Percentiles rank a stretch among this genome's conserved stretches.
Evolutionary conservation across 2,888 invertebrate genomes (phyloP).

Genomic region (Drosophila robusta): DNA sequence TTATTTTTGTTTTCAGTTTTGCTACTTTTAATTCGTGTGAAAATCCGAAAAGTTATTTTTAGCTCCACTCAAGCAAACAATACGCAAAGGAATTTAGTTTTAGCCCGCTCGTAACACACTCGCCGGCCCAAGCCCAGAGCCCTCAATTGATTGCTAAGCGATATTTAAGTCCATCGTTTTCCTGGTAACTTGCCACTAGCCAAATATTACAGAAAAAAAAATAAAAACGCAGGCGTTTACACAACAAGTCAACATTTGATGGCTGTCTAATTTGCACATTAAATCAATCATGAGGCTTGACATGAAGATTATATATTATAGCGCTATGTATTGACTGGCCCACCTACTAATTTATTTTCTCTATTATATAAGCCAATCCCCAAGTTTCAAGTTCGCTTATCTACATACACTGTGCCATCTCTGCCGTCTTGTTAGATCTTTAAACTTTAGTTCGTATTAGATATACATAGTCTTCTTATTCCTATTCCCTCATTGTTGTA

Average conservation of each 20-base stretch:
- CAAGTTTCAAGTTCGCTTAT: too few relatives aligned
- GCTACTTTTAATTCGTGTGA: constrained; percentile 21
- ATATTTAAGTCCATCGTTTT: not conserved
- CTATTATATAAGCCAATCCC: too few relatives aligned
- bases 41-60: constrained; percentile 42
- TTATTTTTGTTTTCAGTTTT: constrained; percentile 3
- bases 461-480: too few relatives aligned
- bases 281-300: not conserved
- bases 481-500: too few relatives aligned
- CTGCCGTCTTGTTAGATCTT: too few relatives aligned
- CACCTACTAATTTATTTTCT: too few relatives aligned
- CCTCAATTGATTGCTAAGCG: constrained; percentile 28
- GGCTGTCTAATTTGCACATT: not conserved
- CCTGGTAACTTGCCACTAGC: not conserved
- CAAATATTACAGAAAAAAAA: not conserved
- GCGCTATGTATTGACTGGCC: too few relatives aligned
- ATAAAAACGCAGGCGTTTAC: not conserved
- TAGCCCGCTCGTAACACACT: not conserved
- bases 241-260: not conserved
- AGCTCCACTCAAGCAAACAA: constrained; percentile 4
- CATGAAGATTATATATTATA: not conserved
- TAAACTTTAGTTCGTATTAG: too few relatives aligned
- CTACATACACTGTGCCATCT: too few relatives aligned
- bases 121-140: constrained; percentile 2
- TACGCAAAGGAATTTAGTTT: not conserved